Evolutionary conservation across 2,797 vertebrate genomes (phyloP), one percentile per base, ranked within the genome.

Genomic region (Syngnathus rostellatus): DNA sequence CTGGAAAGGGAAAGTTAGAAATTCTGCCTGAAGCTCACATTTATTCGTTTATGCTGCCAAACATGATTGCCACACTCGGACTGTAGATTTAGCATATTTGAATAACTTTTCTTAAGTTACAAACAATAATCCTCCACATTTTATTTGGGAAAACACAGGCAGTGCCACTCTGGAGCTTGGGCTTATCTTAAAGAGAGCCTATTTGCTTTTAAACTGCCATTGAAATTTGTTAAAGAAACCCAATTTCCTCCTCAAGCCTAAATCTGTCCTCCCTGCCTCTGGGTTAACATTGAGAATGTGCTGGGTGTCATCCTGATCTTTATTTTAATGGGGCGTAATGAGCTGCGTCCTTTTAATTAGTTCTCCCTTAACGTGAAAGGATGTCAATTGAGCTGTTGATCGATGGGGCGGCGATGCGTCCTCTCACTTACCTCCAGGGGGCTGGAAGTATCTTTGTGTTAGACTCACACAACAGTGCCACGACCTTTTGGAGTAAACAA

Each of bases 291-390:
- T 16, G 38, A 37, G 19, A 76, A 73, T 72, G 59, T 79, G 69
- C 48, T 68, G 55, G 40, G 45, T 75, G 74, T 77, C 68, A 83
- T 73, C 71, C 75, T 71, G 61, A 82, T 82, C 81, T 78, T 73
- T 68, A 76, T 78, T 87, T 81, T 90, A 88, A 89, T 88, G 74
- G 87, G 77, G 72, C 71, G 76, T 89, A 81, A 89, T 88, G 87
- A 89, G 77, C 72, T 85, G 80, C 77, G 71, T 73, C 78, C 75
- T 63, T 31, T 75, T 81, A 87, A 89, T 91, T 88, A 89, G 75
- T 82, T 73, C 77, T 81, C 79, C 77, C 74, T 83, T 79, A 81
- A 82, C 81, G 80, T 84, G 82, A 79, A 76, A 78, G 74, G 72
- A 71, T 82, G 80, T 83, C 83, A 86, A 79, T 78, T 82, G 69